phyloP scores from a whole-genome alignment of 2,113 vertebrate genomes.

The Eira barbara region DNA sequence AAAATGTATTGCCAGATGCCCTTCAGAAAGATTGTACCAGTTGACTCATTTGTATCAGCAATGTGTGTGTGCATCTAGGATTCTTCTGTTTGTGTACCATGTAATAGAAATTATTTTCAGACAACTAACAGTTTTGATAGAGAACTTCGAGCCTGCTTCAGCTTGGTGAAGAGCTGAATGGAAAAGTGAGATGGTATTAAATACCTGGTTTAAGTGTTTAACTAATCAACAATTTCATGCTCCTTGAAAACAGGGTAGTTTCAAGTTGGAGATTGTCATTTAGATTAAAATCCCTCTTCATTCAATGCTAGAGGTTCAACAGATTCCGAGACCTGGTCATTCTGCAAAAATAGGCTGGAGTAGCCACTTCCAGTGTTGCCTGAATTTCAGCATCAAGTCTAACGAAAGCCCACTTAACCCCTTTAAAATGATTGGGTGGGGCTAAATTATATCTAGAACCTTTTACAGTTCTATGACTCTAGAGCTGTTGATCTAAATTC shows the following conservation, averaged over 20 bases:
- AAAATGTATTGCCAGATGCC: not conserved
- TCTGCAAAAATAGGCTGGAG: not conserved
- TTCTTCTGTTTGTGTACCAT: not conserved
- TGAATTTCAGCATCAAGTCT: not conserved
- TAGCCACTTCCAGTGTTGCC: not conserved
- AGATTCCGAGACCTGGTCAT: not conserved
- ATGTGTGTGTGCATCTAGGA: not conserved
- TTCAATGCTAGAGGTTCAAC: not conserved
- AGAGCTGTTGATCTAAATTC: not conserved
- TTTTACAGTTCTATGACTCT: not conserved
- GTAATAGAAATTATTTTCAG: not conserved
- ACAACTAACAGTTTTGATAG: not conserved
- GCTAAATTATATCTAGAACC: not conserved
- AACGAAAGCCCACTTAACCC: not conserved
- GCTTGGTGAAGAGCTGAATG: not conserved
- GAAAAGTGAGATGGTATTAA: constrained; percentile 13
- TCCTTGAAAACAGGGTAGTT: not conserved
- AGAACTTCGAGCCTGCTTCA: not conserved
- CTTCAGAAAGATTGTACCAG: not conserved
- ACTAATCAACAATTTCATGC: not conserved
- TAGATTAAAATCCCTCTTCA: not conserved
- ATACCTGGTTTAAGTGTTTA: not conserved
- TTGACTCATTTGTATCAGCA: not conserved
- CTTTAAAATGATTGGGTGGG: not conserved
- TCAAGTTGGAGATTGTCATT: constrained; percentile 12